Conservation (phyloP, 2,888 invertebrate genomes). For the Perithous albicinctus region DNA sequence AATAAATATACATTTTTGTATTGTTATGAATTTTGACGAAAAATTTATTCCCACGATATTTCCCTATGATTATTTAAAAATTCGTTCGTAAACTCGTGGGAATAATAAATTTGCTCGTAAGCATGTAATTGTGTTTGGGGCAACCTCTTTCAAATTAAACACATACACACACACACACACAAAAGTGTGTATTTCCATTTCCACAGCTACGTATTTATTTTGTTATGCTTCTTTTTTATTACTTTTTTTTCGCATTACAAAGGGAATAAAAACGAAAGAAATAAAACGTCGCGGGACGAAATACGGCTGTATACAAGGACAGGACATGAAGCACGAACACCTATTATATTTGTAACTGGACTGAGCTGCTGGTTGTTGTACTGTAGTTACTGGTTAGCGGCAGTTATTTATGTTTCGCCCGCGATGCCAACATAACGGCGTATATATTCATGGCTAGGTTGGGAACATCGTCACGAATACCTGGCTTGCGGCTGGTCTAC, state of each 20-base stretch:
- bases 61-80: conserved; percentile 18
- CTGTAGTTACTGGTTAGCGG: conserved; percentile 30
- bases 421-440: conserved; percentile 56
- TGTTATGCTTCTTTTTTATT: neutral
- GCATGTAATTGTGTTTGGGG: conserved; percentile 3
- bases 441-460: conserved; percentile 60
- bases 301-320: conserved; percentile 24
- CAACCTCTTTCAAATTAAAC: neutral
- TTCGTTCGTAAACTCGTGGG: conserved; percentile 21
- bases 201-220: neutral
- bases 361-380: conserved; percentile 10
- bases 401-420: conserved; percentile 47
- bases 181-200: neutral
- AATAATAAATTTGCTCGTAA: conserved; percentile 13
- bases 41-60: neutral
- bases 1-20: neutral
- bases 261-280: conserved; percentile 22
- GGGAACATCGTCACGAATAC: conserved; percentile 32
- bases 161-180: too few relatives aligned
- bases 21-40: neutral
- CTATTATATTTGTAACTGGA: neutral
- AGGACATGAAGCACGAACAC: neutral
- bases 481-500: conserved; percentile 6
- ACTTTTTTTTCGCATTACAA: neutral
- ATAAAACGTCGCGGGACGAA: conserved; percentile 35